Evolutionary conservation across 2,797 vertebrate genomes (phyloP).

Genomic region (Halcyon smyrnensis): DNA sequence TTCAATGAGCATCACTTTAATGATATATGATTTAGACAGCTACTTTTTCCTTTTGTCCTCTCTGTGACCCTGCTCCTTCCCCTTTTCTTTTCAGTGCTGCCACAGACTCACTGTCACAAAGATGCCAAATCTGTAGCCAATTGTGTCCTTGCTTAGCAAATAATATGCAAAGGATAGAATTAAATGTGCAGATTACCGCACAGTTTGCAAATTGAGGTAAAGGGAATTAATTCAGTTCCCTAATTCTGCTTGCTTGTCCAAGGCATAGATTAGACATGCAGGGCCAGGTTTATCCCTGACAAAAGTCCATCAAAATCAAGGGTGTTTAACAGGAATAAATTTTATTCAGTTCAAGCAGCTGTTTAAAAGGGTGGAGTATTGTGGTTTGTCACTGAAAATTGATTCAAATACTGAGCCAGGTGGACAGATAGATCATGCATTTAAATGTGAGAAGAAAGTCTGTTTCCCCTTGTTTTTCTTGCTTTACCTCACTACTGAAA

Average conservation of each 20-base stretch:
- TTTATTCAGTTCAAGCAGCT: neutral
- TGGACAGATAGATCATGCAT: neutral
- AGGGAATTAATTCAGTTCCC: neutral
- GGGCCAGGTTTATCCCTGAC: neutral
- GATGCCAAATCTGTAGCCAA: slow-evolving; percentile 23
- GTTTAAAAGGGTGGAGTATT: neutral
- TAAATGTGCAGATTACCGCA: neutral
- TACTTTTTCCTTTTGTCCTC: slow-evolving; percentile 63
- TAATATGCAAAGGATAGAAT: neutral
- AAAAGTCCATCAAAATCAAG: neutral
- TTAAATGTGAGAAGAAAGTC: neutral
- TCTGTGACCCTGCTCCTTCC: slow-evolving; percentile 59
- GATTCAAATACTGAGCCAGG: rapidly evolving
- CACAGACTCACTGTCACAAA: slow-evolving; percentile 34
- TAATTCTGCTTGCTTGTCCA: neutral
- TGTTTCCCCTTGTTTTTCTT: neutral
- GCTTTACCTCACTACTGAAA: neutral
- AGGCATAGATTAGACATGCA: neutral
- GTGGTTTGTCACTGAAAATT: neutral
- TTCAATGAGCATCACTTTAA: slow-evolving; percentile 76
- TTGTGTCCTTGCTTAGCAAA: neutral
- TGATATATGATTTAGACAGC: slow-evolving; percentile 69
- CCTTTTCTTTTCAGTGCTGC: slow-evolving; percentile 24
- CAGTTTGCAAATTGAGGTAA: neutral
- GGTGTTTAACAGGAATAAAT: neutral